phyloP scores from a whole-genome alignment of 2,888 invertebrate species.

The Bombylius discolor region DNA sequence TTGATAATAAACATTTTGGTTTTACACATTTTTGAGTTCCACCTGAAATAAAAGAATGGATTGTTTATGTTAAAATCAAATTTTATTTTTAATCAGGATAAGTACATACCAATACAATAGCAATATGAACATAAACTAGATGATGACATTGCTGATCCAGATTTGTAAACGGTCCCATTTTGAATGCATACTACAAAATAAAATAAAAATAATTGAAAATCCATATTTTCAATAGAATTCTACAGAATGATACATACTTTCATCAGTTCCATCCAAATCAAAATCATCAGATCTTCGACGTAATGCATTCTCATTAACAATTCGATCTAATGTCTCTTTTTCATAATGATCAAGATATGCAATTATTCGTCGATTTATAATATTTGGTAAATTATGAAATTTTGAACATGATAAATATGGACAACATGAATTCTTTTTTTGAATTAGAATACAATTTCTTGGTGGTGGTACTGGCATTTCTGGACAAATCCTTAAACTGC shows the following conservation, averaged over 20 bases:
- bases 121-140: constrained; percentile 73
- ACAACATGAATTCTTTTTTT: constrained; percentile 59
- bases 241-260: constrained; percentile 9
- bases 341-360: constrained; percentile 32
- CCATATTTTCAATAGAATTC: too few species aligned
- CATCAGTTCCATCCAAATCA: constrained; percentile 27
- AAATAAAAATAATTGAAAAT: background rate
- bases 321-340: constrained; percentile 31
- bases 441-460: constrained; percentile 55
- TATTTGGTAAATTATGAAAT: constrained; percentile 31
- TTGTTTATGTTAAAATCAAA: background rate
- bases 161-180: constrained; percentile 33
- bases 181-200: constrained; percentile 26
- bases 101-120: constrained; percentile 51
- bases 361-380: constrained; percentile 29
- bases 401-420: constrained; percentile 64
- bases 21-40: constrained; percentile 63
- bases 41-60: constrained; percentile 16
- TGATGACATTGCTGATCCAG: constrained; percentile 62
- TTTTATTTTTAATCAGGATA: background rate
- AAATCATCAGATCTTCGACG: constrained; percentile 32
- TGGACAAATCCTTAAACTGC: constrained; percentile 64
- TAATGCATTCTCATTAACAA: constrained; percentile 31
- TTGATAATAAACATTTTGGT: constrained; percentile 64
- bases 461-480: constrained; percentile 62